These are phyloP conservation scores for Promerops cafer DNA, from an alignment of 2,113 vertebrate genomes.

Conservation along the genomic window DNA sequence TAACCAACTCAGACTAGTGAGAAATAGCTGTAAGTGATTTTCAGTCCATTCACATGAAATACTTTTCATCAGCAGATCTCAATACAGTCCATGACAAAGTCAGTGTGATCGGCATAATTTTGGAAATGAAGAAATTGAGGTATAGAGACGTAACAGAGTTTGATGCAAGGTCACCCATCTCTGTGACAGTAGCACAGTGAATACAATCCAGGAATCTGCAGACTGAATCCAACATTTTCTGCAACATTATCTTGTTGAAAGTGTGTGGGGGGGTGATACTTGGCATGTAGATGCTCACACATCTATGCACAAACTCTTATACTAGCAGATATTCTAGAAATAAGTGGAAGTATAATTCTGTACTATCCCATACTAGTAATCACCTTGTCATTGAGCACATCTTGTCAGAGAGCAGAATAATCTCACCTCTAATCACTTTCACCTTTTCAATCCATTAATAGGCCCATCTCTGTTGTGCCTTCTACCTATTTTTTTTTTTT, in stretches of 20 bases:
- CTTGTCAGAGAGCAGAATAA: neutral
- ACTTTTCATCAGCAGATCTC: neutral
- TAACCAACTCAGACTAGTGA: neutral
- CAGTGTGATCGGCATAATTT: neutral
- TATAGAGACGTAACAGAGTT: neutral
- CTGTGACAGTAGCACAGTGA: neutral
- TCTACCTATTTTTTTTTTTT: neutral
- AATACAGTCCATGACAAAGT: neutral
- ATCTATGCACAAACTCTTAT: neutral
- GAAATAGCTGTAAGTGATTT: neutral
- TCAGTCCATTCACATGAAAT: neutral
- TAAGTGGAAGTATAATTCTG: neutral
- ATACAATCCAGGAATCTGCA: neutral
- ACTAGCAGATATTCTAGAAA: neutral
- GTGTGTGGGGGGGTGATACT: neutral
- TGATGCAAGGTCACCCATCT: neutral
- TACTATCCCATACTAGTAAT: neutral
- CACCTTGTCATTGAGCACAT: neutral
- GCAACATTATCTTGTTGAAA: neutral
- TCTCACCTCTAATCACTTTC: conserved; percentile 11
- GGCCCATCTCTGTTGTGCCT: neutral
- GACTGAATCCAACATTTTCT: neutral
- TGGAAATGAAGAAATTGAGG: neutral
- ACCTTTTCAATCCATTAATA: neutral
- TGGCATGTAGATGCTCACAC: neutral